These are phyloP conservation scores for Geodia barretti DNA, from an alignment of 37 sponge, comb jelly and placozoan genomes.

Conservation along the genomic window DNA sequence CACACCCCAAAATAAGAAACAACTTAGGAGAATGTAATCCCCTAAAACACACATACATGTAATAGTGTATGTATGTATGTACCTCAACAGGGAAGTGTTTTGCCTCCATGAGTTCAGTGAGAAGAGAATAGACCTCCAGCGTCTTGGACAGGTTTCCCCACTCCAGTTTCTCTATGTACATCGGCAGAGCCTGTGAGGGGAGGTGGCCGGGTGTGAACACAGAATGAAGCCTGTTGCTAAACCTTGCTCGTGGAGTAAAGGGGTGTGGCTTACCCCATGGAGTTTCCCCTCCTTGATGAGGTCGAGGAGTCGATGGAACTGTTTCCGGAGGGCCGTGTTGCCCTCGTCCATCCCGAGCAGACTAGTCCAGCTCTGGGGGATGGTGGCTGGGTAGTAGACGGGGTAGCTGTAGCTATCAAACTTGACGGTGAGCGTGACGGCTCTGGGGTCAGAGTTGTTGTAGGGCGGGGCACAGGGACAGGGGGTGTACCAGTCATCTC, in stretches of 20 bases:
- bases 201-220: neutral
- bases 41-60: too few relatives aligned
- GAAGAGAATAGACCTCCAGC: conserved; percentile 58
- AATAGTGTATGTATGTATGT: conserved; percentile 6
- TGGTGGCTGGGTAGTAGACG: conserved; percentile 59
- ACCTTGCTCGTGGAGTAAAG: neutral
- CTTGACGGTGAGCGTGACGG: conserved; percentile 52
- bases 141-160: conserved; percentile 58
- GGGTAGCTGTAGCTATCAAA: conserved; percentile 74
- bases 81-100: conserved; percentile 59
- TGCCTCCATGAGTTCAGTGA: conserved; percentile 33
- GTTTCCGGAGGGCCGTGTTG: conserved; percentile 31
- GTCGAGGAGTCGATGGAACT: conserved; percentile 41
- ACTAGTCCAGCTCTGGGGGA: conserved; percentile 40
- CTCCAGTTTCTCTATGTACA: conserved; percentile 56
- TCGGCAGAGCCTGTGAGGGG: conserved; percentile 61
- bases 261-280: conserved; percentile 40
- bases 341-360: conserved; percentile 6
- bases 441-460: conserved; percentile 68
- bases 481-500: conserved; percentile 19
- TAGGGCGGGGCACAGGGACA: conserved; percentile 68
- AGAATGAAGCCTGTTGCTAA: neutral
- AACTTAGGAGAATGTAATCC: neutral
- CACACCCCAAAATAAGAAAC: neutral
- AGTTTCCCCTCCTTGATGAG: conserved; percentile 51